phyloP scores from a whole-genome alignment of 2,797 vertebrate genomes.

The Clamator glandarius region DNA sequence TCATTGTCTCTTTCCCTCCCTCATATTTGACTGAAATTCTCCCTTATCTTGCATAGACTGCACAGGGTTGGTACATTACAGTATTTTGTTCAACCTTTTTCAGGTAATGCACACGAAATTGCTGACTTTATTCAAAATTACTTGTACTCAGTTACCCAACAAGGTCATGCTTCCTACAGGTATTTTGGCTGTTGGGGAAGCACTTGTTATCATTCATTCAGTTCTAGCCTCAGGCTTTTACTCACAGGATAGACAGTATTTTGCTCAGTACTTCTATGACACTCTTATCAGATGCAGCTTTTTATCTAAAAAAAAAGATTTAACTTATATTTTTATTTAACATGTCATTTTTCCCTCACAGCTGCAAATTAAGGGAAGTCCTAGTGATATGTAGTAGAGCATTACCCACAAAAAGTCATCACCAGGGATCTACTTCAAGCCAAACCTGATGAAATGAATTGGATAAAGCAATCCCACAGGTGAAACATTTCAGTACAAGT shows the following conservation, averaged over 20 bases:
- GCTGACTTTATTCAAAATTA: not conserved
- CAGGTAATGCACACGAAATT: not conserved
- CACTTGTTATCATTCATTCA: not conserved
- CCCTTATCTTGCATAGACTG: not conserved
- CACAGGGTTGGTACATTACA: not conserved
- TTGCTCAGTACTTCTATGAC: not conserved
- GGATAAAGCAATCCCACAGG: not conserved
- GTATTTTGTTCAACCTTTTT: not conserved
- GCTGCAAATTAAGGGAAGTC: not conserved
- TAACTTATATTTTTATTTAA: not conserved
- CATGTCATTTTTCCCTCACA: fast-evolving
- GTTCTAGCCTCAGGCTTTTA: not conserved
- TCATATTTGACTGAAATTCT: not conserved
- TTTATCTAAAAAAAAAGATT: not conserved
- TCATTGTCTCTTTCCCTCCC: not conserved
- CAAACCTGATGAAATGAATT: not conserved
- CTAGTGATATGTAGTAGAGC: not conserved
- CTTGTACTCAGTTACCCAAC: not conserved
- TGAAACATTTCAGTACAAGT: slow-evolving; percentile 28
- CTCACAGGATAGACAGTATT: not conserved
- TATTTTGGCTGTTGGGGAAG: not conserved
- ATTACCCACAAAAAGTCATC: not conserved
- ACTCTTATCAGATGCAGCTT: not conserved
- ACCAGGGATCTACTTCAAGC: not conserved
- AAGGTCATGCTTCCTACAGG: not conserved